These are phyloP conservation scores for Rhadinocentrus ornatus DNA, from an alignment of 2,797 vertebrate species.

Conservation along the genomic window DNA sequence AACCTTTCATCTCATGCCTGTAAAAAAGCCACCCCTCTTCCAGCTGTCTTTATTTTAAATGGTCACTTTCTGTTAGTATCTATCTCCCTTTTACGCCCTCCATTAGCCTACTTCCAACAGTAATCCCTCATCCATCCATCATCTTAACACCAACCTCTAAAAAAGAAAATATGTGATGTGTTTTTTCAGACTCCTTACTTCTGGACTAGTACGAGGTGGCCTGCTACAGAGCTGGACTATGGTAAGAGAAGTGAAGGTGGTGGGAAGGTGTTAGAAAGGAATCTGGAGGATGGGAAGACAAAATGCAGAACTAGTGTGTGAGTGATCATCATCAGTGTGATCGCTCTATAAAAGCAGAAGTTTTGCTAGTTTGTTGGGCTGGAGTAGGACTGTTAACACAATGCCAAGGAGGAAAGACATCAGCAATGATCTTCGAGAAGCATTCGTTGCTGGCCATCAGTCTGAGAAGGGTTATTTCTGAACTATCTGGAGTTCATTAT, in stretches of 20 bases:
- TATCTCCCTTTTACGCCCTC: slow-evolving; percentile 17
- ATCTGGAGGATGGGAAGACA: too few species aligned
- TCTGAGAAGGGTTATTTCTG: too few species aligned
- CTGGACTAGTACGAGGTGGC: slow-evolving; percentile 92
- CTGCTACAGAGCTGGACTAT: slow-evolving; percentile 91
- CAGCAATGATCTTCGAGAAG: too few species aligned
- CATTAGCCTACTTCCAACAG: slow-evolving; percentile 41
- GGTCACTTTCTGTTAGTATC: slow-evolving; percentile 3
- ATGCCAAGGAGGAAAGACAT: not conserved
- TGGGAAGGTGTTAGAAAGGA: not conserved
- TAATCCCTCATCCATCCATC: slow-evolving; percentile 52
- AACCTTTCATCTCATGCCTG: not conserved
- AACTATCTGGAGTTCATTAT: too few species aligned
- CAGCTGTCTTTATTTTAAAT: not conserved
- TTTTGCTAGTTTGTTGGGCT: too few species aligned
- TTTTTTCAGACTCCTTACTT: slow-evolving; percentile 90
- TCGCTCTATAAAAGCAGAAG: too few species aligned
- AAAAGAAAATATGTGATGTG: slow-evolving; percentile 10
- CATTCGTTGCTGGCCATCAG: too few species aligned
- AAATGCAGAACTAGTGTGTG: not conserved
- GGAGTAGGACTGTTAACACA: too few species aligned
- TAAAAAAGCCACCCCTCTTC: not conserved
- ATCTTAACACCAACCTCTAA: slow-evolving; percentile 17
- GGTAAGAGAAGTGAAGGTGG: slow-evolving; percentile 77
- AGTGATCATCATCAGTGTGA: not conserved